Base-by-base conservation (phyloP, 1,140 invertebrate species). In the Drosophila kikkawai region DNA sequence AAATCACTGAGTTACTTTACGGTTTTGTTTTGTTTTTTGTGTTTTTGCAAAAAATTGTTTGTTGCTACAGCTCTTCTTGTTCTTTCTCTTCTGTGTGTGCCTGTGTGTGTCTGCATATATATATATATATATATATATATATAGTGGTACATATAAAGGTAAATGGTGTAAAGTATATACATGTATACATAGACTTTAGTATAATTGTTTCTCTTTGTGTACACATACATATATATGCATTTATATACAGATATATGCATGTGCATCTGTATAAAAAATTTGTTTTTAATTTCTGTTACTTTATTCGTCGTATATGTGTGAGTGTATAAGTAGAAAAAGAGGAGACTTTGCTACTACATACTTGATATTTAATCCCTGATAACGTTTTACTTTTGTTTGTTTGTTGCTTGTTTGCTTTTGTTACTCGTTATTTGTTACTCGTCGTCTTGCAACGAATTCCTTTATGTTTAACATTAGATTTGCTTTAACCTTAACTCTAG, bases 1-100 rank as follows among this genome's bases (percentile, higher is more conserved):
- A 86, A 91, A 91, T 91, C 88, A 91, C 88, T 91, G 88, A 91
- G 88, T 90, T 91, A 80, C 76, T 91, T 91, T 82, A 73, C 79
- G 75, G 79, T 73, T 73, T 82, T 90, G 55, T 57, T 57, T 57
- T 36, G 34, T 37, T 55, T 55, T 77, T 75, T 71, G 73, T 78
- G 50, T 50, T 70, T 45, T 76, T 77, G 51, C 57, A 56, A 51
- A 57, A 57, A 57, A 53, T 32, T 42, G 19, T 57, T 36, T 56
- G 34, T 42, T 68, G 34, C 53, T 69, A 69, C 69, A 73, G 69
- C 51, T 73, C 51, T 12, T 36, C 42, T 45, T 63, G 69, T 53
- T 73, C 29, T 36, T 36, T n/a, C 37, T 74, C 42, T 56, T 53
- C 17, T 56, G 12, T 42, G 55, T 44, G 47, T 60, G 58, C 42